Base-by-base conservation (phyloP, 2,797 vertebrate genomes). In the Cuculus canorus region DNA sequence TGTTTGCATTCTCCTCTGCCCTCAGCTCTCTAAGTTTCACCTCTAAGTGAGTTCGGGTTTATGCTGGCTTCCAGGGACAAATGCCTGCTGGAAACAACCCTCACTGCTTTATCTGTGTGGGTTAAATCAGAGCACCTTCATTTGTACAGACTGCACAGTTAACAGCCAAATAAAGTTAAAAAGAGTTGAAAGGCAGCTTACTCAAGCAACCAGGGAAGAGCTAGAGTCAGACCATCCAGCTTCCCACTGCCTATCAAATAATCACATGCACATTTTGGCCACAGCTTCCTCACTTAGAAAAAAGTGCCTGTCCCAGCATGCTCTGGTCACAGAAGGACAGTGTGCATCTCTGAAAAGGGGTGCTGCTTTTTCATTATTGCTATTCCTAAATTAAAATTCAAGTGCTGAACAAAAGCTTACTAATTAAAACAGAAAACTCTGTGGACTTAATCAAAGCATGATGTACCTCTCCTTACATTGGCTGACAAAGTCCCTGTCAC, bases 401-500 rank as follows among this genome's bases (percentile, higher is more conserved):
- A 39, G 30, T 56, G 39, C 60, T 75, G 21, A 64, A 25, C 48
- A 45, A 89, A 89, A 92, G 4, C 32, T 88, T n/a, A 22, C n/a
- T 75, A n/a, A 85, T 28, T 32, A 48, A 73, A 69, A 66, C 35
- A 69, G 5, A 52, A 59, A 52, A 82, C 17, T 65, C 47, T 61
- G 13, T 12, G 22, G 28, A 72, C 39, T 82, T 81, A n/a, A 52
- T 32, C n/a, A 65, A 88, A 95, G 69, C 19, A 9, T 1, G 69
- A 59, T 0, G 0, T 6, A 52, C 17, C 30, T 5, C n/a, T 79
- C 63, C 18, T 76, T 6, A 39, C 25, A 4, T 10, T 4, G 19
- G 6, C 64, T 86, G 57, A 39, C 39, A 80, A 72, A 33, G 35
- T 59, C 39, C 28, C 7, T 48, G 30, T 33, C 61, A 35, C 14